Evolutionary conservation across 2,113 vertebrate species (phyloP).

Genomic region (Nicator chloris): DNA sequence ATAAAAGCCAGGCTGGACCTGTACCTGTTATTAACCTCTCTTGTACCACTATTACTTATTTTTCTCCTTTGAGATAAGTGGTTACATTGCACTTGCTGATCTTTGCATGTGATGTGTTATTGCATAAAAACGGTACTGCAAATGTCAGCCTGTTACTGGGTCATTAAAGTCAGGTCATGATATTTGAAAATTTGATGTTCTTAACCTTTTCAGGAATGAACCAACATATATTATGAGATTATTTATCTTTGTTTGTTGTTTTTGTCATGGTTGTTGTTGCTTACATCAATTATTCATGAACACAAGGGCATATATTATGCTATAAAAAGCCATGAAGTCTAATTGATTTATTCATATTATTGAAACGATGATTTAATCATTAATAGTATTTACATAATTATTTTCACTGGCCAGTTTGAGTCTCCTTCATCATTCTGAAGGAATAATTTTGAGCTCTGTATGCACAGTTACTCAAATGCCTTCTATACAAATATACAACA

Average conservation of each 20-base stretch:
- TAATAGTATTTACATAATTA: conserved; percentile 33
- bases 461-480: neutral
- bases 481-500: neutral
- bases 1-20: conserved; percentile 61
- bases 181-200: conserved; percentile 77
- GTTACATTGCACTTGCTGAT: conserved; percentile 64
- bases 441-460: neutral
- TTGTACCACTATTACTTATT: conserved; percentile 67
- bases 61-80: conserved; percentile 65
- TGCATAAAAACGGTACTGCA: conserved; percentile 49
- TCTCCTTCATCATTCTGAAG: neutral
- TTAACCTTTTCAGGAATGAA: conserved; percentile 75
- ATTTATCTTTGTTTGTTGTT: conserved; percentile 39
- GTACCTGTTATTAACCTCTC: conserved; percentile 72
- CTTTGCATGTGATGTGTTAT: conserved; percentile 67
- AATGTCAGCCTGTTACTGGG: conserved; percentile 74
- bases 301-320: neutral
- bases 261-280: conserved; percentile 21
- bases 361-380: conserved; percentile 37
- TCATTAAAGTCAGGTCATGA: conserved; percentile 75
- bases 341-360: conserved; percentile 9
- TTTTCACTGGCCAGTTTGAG: neutral
- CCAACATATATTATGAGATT: conserved; percentile 39
- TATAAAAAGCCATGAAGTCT: conserved; percentile 20
- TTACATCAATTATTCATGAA: conserved; percentile 60